These are phyloP conservation scores for Megaceryle maxima DNA, from an alignment of 2,113 vertebrate genomes.

Conservation along the genomic window DNA sequence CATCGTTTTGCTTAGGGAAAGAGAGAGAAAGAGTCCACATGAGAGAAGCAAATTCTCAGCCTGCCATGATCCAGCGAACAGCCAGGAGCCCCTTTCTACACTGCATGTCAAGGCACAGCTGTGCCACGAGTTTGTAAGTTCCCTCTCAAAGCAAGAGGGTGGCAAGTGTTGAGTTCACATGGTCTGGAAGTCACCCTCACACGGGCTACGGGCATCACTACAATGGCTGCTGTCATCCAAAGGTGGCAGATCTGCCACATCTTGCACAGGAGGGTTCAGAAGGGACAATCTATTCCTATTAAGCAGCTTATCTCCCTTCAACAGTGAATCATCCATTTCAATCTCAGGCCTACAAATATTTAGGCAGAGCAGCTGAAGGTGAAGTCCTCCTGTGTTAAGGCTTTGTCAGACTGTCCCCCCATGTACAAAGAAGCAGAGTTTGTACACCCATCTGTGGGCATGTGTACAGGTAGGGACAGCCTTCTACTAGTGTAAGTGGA, in stretches of 20 bases:
- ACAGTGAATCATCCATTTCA: background rate
- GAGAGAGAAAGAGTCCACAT: background rate
- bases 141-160: background rate
- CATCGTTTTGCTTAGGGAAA: slow-evolving; percentile 89
- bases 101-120: background rate
- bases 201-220: background rate
- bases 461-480: background rate
- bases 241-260: background rate
- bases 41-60: background rate
- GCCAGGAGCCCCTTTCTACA: background rate
- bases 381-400: background rate
- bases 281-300: background rate
- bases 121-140: accelerated
- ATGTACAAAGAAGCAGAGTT: background rate
- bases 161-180: background rate
- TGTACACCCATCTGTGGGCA: background rate
- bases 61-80: background rate
- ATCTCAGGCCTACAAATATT: background rate
- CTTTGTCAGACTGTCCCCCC: background rate
- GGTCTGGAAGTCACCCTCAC: background rate
- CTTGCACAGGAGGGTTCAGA: background rate
- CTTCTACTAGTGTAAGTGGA: accelerated
- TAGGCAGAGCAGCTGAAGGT: background rate
- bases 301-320: background rate
- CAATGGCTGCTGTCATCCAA: background rate